Evolutionary conservation across 2,113 vertebrate species (phyloP), one percentile per base, ranked within the genome.

Genomic region (Colossoma macropomum): DNA sequence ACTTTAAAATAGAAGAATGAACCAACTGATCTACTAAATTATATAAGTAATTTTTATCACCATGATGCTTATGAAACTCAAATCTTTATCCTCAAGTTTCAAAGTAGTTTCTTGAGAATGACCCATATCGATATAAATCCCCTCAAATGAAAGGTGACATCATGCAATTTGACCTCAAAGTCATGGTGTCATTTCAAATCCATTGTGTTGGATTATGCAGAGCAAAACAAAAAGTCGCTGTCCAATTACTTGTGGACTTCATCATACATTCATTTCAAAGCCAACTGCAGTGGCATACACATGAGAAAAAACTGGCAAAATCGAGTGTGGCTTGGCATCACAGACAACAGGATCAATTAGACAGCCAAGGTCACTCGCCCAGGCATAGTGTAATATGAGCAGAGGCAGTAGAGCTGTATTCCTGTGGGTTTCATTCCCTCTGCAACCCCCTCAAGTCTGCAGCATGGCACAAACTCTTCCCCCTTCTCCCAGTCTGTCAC

Each of bases 311-410:
- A 71, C 70, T 2, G 15, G 38, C 2, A 25, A 32, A 80, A 23
- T 79, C 25, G 21, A 66, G 62, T 45, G 62, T 79, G 77, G 75
- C 70, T 52, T n/a, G 59, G 48, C 30, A 30, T 77, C 75, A 65
- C 65, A 27, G 82, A 78, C 80, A 52, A 63, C 74, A 52, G 54
- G 28, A 84, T 83, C 25, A 50, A 63, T 79, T 15, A 28, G 32
- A 60, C n/a, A 71, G 70, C 80, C 80, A 84, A 87, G 82, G 86
- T 84, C 83, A 79, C 66, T 27, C 52, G 69, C 54, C 70, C 41
- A 52, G 45, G 73, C 77, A 28, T 65, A 41, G 52, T 59, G 85
- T 68, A 81, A 84, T 27, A 56, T 30, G 82, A 84, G 34, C 72
- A 41, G 66, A 63, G 73, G 13, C 41, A 30, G 23, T 23, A 21